Percentiles rank a stretch among this genome's conserved stretches.
phyloP scores from a whole-genome alignment of 2,113 vertebrate genomes.

The Eudyptes chrysolophus region DNA sequence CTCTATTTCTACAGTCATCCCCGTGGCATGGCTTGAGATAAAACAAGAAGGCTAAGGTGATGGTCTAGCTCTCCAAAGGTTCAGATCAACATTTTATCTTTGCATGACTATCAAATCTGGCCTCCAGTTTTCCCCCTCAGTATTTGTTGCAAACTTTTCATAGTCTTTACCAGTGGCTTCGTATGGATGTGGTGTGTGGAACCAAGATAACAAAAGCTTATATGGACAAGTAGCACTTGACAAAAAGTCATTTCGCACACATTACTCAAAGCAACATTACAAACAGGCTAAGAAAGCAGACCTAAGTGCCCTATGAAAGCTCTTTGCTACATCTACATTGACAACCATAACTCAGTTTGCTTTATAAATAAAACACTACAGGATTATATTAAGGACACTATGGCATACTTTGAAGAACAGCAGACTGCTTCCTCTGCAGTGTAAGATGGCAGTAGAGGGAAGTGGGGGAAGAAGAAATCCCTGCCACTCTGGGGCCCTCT shows the following conservation, averaged over 20 bases:
- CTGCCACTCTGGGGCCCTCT: not conserved
- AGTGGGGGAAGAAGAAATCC: not conserved
- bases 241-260: not conserved
- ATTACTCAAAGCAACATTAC: not conserved
- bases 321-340: not conserved
- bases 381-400: not conserved
- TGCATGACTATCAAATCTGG: not conserved
- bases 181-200: fast-evolving
- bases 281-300: not conserved
- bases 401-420: not conserved
- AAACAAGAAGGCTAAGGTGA: not conserved
- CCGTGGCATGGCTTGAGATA: not conserved
- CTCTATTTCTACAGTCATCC: not conserved
- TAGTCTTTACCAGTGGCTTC: not conserved
- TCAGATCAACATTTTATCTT: not conserved
- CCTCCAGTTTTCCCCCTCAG: not conserved
- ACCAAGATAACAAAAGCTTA: not conserved
- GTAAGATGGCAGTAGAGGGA: not conserved
- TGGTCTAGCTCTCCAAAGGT: not conserved
- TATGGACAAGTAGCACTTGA: not conserved
- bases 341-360: not conserved
- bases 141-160: not conserved
- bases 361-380: not conserved
- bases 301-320: not conserved
- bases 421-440: not conserved